phyloP scores from a whole-genome alignment of 2,797 vertebrate genomes.

The Sorex maritimensis region DNA sequence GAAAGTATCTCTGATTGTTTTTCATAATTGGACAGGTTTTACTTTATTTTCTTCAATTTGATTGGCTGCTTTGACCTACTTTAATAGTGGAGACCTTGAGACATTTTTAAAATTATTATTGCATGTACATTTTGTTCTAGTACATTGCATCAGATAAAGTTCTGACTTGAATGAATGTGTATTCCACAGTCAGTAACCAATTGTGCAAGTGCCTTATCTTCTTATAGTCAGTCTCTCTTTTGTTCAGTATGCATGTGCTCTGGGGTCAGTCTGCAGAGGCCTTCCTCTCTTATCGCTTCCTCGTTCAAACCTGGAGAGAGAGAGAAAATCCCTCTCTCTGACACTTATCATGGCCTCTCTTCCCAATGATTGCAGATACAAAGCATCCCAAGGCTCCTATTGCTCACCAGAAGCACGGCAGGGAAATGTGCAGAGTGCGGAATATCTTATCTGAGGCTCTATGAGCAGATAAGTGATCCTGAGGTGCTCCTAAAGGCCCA shows the following conservation, averaged over 20 bases:
- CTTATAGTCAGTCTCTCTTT: neutral
- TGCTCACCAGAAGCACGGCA: neutral
- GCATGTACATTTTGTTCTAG: neutral
- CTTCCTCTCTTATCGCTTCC: conserved; percentile 22
- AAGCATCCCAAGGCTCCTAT: neutral
- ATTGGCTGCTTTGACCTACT: conserved; percentile 30
- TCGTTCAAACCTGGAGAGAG: neutral
- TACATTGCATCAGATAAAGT: neutral
- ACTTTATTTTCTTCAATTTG: conserved; percentile 12
- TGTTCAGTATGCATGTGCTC: conserved; percentile 42
- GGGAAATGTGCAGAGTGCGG: neutral
- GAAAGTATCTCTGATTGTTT: conserved; percentile 22
- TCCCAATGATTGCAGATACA: neutral
- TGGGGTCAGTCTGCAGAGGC: neutral
- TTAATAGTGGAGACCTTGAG: neutral
- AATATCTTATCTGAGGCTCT: neutral
- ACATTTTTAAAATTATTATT: too few relatives aligned
- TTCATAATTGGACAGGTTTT: neutral
- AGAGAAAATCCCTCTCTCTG: neutral
- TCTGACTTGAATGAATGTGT: neutral
- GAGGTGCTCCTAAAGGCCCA: neutral
- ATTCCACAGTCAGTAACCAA: neutral
- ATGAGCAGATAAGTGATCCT: neutral
- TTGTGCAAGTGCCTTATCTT: neutral
- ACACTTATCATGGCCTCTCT: neutral